Conservation (phyloP, 2,113 vertebrate species). For the Australoheros scitulus region DNA sequence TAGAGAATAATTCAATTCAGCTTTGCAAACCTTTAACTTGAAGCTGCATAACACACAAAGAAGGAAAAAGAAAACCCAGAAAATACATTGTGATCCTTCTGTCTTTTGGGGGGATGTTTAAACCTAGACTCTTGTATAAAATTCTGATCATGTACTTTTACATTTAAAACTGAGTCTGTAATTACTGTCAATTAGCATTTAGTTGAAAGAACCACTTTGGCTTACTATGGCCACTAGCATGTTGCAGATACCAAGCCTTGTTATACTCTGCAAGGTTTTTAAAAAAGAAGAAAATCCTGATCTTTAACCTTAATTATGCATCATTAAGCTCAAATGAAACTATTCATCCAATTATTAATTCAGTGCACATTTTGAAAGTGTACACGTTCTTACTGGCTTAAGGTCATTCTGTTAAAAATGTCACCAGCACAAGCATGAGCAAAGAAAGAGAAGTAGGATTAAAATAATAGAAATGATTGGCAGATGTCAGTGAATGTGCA, state of each 20-base stretch:
- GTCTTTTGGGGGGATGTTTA: background rate
- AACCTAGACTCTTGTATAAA: background rate
- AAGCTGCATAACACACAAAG: background rate
- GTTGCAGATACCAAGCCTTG: background rate
- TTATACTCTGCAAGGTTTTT: constrained; percentile 1
- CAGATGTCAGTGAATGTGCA: background rate
- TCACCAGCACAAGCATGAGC: background rate
- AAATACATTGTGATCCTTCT: background rate
- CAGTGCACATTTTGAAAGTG: background rate
- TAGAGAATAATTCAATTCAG: background rate
- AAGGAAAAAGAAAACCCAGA: background rate
- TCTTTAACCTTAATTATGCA: constrained; percentile 24
- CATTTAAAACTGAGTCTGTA: background rate
- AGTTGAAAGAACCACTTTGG: constrained; percentile 9
- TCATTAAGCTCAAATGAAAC: constrained; percentile 29
- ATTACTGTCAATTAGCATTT: constrained; percentile 20
- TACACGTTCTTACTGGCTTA: background rate
- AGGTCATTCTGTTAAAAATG: constrained; percentile 14
- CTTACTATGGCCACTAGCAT: constrained; percentile 1
- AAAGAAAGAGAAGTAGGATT: background rate
- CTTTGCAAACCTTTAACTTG: constrained; percentile 7
- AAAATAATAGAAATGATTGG: background rate
- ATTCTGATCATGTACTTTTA: constrained; percentile 1
- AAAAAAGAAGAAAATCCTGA: background rate
- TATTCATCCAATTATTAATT: constrained; percentile 3